phyloP scores from a whole-genome alignment of 2,797 vertebrate genomes.

The Distichodus sexfasciatus region DNA sequence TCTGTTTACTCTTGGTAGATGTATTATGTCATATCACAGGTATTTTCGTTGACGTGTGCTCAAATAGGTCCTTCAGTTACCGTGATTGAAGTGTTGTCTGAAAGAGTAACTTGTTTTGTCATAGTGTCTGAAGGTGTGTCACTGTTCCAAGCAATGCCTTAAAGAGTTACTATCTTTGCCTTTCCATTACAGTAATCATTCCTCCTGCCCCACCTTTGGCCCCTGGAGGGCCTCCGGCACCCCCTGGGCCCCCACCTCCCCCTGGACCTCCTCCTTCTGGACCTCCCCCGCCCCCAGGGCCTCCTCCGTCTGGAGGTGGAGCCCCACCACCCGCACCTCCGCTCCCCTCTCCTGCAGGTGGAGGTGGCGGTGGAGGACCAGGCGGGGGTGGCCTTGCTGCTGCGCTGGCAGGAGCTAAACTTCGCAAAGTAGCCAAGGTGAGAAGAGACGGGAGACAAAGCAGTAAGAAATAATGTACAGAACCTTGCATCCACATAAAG shows the following conservation, averaged over 20 bases:
- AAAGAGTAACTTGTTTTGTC: no score
- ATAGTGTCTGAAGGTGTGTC: no score
- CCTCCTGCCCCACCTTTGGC: conserved; percentile 67
- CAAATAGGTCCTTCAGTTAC: no score
- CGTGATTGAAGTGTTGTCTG: no score
- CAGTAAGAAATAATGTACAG: no score
- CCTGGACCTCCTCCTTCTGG: conserved; percentile 54
- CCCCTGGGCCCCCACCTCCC: conserved; percentile 52
- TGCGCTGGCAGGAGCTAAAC: conserved; percentile 85
- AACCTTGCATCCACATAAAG: not conserved
- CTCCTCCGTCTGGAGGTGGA: conserved; percentile 50
- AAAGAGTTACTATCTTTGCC: not conserved
- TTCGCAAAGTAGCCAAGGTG: conserved; percentile 85
- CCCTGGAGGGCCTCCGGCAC: conserved; percentile 57
- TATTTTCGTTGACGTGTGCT: no score
- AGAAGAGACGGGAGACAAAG: no score
- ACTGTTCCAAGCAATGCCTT: no score
- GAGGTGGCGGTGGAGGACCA: conserved; percentile 52
- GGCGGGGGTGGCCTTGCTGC: conserved; percentile 76
- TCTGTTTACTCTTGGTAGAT: no score
- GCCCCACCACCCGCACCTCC: conserved; percentile 74
- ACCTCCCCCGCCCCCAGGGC: conserved; percentile 62
- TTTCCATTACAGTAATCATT: conserved; percentile 19
- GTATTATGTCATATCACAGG: no score
- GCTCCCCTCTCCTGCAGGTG: conserved; percentile 67